These are phyloP conservation scores for Pristionchus exspectatus DNA, from an alignment of 2,888 invertebrate genomes.

Conservation along the genomic window DNA sequence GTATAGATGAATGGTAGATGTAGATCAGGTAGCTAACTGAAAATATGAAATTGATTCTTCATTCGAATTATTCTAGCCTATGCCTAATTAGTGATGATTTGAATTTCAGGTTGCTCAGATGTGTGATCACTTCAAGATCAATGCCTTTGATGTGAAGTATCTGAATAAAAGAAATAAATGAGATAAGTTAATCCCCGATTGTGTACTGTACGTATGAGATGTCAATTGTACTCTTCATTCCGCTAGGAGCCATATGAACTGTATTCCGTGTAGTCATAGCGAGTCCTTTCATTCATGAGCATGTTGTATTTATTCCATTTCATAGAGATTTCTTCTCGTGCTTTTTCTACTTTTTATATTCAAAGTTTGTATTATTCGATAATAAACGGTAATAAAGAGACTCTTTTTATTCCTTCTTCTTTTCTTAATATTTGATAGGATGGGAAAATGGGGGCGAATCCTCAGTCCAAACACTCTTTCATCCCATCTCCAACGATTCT, in stretches of 20 bases:
- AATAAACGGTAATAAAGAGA: neutral
- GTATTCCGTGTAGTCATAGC: neutral
- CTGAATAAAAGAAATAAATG: slow-evolving; percentile 60
- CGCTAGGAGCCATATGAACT: slow-evolving; percentile 26
- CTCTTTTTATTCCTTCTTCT: neutral
- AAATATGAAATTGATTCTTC: neutral
- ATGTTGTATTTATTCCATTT: slow-evolving; percentile 5
- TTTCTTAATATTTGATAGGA: slow-evolving; percentile 20
- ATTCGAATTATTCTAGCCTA: no score
- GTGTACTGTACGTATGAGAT: slow-evolving; percentile 17
- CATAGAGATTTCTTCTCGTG: neutral
- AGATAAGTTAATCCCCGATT: neutral
- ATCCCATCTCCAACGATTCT: neutral
- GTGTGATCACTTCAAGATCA: slow-evolving; percentile 76
- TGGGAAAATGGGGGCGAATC: slow-evolving; percentile 11
- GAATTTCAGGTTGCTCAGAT: slow-evolving; percentile 75
- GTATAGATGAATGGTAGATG: neutral
- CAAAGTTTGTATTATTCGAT: slow-evolving; percentile 20
- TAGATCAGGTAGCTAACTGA: no score
- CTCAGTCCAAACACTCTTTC: slow-evolving; percentile 28
- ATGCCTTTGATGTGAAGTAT: slow-evolving; percentile 75
- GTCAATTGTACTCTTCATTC: neutral
- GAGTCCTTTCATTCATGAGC: neutral
- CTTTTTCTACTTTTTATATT: neutral
- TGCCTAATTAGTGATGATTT: neutral